phyloP scores from a whole-genome alignment of 2,113 vertebrate genomes.

The Gracilinanus agilis region DNA sequence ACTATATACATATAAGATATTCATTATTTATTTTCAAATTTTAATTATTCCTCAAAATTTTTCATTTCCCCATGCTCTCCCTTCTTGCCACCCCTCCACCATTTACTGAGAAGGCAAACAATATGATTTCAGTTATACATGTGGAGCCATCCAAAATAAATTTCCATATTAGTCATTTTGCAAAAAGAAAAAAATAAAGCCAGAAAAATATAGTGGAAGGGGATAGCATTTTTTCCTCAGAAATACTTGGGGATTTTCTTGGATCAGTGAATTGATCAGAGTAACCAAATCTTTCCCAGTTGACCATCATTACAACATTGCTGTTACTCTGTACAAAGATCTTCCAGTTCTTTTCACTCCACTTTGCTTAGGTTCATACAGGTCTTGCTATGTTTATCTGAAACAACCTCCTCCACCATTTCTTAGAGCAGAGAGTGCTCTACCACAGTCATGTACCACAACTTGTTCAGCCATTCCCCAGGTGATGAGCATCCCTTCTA shows the following conservation, averaged over 20 bases:
- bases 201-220: not conserved
- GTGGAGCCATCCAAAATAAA: no score
- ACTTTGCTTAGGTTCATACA: not conserved
- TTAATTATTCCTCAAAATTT: not conserved
- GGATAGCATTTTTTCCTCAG: not conserved
- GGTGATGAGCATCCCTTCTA: not conserved
- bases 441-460: not conserved
- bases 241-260: not conserved
- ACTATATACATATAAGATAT: not conserved
- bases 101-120: not conserved
- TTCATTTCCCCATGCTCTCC: not conserved
- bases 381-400: not conserved
- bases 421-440: not conserved
- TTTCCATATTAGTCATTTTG: no score
- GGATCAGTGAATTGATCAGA: no score
- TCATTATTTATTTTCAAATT: not conserved
- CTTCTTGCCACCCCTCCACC: not conserved
- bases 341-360: not conserved
- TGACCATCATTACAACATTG: not conserved
- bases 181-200: not conserved
- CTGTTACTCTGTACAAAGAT: not conserved
- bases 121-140: not conserved
- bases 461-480: not conserved
- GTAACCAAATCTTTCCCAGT: not conserved
- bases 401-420: not conserved